Conservation (phyloP, 2,888 invertebrate genomes). For the Nephrotoma guestfalica region DNA sequence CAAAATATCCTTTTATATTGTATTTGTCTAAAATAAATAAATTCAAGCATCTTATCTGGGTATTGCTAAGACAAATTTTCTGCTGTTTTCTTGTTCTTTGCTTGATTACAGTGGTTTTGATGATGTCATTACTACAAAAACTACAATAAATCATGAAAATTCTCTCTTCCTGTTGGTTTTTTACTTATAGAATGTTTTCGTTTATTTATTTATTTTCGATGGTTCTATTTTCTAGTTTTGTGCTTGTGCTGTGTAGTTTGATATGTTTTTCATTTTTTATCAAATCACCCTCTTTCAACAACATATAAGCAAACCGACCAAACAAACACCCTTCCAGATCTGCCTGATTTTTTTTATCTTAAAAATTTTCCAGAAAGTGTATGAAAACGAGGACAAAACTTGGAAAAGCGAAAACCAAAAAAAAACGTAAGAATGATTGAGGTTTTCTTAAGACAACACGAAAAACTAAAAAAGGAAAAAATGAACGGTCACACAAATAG, state of each 20-base stretch:
- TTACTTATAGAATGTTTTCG: not conserved
- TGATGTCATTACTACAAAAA: not conserved
- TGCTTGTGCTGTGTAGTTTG: not conserved
- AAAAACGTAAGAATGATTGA: not conserved
- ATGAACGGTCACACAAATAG: not conserved
- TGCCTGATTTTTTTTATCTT: not conserved
- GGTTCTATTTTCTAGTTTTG: not conserved
- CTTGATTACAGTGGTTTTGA: not conserved
- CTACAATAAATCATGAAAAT: not conserved
- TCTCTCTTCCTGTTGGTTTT: not conserved
- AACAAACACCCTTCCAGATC: not conserved
- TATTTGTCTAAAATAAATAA: not conserved
- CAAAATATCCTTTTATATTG: not conserved
- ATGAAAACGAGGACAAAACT: not conserved
- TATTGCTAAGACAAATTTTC: not conserved
- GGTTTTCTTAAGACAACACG: not conserved
- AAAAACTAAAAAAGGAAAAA: not conserved
- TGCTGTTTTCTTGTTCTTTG: not conserved
- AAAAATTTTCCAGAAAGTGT: not conserved
- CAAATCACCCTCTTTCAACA: not conserved
- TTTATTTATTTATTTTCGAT: not conserved
- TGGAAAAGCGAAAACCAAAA: not conserved
- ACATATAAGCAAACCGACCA: not conserved
- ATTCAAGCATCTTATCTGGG: not conserved
- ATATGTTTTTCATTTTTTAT: not conserved